These are phyloP conservation scores for human DNA, from an alignment of 2,113 vertebrate genomes.

Conservation along the genomic window DNA sequence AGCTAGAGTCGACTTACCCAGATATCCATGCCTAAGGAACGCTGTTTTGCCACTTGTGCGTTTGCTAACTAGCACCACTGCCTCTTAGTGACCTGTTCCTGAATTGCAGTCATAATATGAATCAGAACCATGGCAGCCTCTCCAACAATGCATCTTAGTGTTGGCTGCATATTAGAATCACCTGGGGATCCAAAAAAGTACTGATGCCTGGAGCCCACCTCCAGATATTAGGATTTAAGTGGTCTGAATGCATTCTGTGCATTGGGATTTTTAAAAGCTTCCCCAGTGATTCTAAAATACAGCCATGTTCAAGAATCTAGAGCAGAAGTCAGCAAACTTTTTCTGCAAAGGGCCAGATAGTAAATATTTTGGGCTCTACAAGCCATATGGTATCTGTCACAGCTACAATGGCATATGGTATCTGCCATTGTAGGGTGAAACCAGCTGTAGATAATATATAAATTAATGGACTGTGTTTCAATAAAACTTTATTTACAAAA, in stretches of 20 bases:
- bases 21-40: neutral
- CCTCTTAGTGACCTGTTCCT: neutral
- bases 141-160: neutral
- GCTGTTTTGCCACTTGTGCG: neutral
- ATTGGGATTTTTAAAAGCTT: neutral
- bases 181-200: neutral
- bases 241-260: neutral
- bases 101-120: neutral
- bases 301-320: neutral
- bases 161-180: neutral
- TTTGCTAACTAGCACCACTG: neutral
- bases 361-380: neutral
- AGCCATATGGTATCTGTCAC: neutral
- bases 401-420: neutral
- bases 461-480: neutral
- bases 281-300: neutral
- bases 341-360: neutral
- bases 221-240: neutral
- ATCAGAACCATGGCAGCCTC: neutral
- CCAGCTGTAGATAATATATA: neutral
- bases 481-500: slow-evolving; percentile 46
- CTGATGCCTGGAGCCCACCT: neutral
- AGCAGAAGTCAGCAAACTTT: neutral
- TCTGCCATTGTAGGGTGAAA: neutral
- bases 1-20: neutral